Conservation (phyloP, 2,113 vertebrate species). For the Phaethon lepturus region DNA sequence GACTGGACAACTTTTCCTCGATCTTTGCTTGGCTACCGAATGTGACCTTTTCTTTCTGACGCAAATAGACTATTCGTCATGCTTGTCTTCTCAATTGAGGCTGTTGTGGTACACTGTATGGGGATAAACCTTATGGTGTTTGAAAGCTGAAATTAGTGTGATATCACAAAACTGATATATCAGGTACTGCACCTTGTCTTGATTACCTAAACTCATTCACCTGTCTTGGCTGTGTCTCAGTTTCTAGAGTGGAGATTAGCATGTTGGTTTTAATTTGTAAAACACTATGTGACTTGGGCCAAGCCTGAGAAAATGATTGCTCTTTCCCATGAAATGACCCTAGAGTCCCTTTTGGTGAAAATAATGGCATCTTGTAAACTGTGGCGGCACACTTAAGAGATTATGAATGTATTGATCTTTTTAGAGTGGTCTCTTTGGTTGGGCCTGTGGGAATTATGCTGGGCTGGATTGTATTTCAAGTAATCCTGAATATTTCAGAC, state of each 20-base stretch:
- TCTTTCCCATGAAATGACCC: not conserved
- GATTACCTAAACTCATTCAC: slow-evolving; percentile 7
- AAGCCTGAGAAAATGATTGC: not conserved
- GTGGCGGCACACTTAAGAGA: not conserved
- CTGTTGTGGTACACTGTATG: not conserved
- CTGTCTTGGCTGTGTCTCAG: not conserved
- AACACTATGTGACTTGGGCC: not conserved
- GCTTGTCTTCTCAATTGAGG: not conserved
- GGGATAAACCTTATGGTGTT: not conserved
- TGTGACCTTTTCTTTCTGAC: slow-evolving; percentile 42
- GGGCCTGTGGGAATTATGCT: not conserved
- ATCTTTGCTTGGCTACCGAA: not conserved
- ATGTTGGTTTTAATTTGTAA: slow-evolving; percentile 10
- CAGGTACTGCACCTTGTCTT: not conserved
- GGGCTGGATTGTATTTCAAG: not conserved
- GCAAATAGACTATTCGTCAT: not conserved
- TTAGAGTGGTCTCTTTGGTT: not conserved
- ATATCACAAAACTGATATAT: not conserved
- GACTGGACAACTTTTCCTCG: not conserved
- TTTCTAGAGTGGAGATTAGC: slow-evolving; percentile 3
- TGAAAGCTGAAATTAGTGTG: slow-evolving; percentile 26
- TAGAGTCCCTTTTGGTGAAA: not conserved
- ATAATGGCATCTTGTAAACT: not conserved
- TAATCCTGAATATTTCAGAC: not conserved
- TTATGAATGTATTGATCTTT: not conserved